Conservation (phyloP, 2,113 vertebrate genomes). For the Garra rufa region DNA sequence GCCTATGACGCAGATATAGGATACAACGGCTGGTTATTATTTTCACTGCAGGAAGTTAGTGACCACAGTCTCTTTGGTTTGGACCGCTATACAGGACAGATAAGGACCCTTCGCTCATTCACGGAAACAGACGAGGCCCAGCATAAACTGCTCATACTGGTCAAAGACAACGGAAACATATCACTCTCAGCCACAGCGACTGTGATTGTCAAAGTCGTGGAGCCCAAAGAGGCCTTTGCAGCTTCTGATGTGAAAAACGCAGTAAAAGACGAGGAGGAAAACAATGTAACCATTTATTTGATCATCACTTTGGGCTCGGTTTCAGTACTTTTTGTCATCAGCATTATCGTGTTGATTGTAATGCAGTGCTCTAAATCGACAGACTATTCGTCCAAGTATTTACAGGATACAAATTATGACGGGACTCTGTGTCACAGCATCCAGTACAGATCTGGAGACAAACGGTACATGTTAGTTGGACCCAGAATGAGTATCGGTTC, state of each 20-base stretch:
- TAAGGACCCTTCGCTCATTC: slow-evolving; percentile 62
- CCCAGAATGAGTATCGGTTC: slow-evolving; percentile 66
- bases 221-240: slow-evolving; percentile 57
- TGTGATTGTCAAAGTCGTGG: slow-evolving; percentile 52
- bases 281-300: slow-evolving; percentile 56
- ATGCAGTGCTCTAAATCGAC: slow-evolving; percentile 66
- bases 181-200: slow-evolving; percentile 57
- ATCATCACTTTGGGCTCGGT: slow-evolving; percentile 57
- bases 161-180: slow-evolving; percentile 67
- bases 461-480: slow-evolving; percentile 66
- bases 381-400: slow-evolving; percentile 67
- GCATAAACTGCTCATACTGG: slow-evolving; percentile 66
- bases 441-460: slow-evolving; percentile 66
- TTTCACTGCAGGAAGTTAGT: slow-evolving; percentile 56
- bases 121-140: slow-evolving; percentile 63
- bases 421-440: slow-evolving; percentile 70
- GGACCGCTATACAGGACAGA: slow-evolving; percentile 64
- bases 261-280: slow-evolving; percentile 47
- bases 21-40: slow-evolving; percentile 64
- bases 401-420: slow-evolving; percentile 60
- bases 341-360: slow-evolving; percentile 53
- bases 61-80: slow-evolving; percentile 58
- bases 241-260: slow-evolving; percentile 39
- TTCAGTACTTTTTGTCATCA: slow-evolving; percentile 58
- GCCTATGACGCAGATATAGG: slow-evolving; percentile 61